Evolutionary conservation across 2,888 invertebrate genomes (phyloP).

Genomic region (Lucinisca nassula): DNA sequence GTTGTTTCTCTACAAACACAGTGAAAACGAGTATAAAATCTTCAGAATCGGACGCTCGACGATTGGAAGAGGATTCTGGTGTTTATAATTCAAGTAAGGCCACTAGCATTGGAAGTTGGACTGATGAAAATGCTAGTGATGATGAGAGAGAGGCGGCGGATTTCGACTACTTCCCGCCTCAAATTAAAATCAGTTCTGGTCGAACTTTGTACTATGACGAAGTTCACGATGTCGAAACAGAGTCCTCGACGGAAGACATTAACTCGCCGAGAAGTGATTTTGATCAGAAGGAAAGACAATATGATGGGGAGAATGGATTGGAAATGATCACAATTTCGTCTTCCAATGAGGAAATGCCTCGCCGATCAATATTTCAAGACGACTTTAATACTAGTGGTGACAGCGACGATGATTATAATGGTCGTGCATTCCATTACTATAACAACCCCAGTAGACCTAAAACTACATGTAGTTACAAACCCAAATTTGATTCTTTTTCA

Average conservation of each 20-base stretch:
- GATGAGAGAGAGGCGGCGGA: slow-evolving; percentile 69
- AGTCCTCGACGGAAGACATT: slow-evolving; percentile 72
- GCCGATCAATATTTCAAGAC: slow-evolving; percentile 45
- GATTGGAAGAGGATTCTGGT: slow-evolving; percentile 74
- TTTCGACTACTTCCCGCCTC: slow-evolving; percentile 76
- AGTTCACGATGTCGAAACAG: slow-evolving; percentile 77
- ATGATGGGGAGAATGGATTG: slow-evolving; percentile 44
- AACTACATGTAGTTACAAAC: slow-evolving; percentile 7
- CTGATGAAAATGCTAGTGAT: slow-evolving; percentile 72
- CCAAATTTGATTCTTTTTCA: slow-evolving; percentile 31
- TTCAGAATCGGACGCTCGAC: slow-evolving; percentile 53
- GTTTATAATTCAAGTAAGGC: slow-evolving; percentile 77
- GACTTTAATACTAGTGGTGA: slow-evolving; percentile 75
- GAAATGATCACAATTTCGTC: slow-evolving; percentile 71
- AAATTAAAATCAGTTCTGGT: slow-evolving; percentile 62
- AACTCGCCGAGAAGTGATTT: slow-evolving; percentile 80
- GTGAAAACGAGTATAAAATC: slow-evolving; percentile 47
- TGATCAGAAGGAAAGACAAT: slow-evolving; percentile 50
- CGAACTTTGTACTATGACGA: slow-evolving; percentile 76
- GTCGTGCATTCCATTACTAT: background rate
- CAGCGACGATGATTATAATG: slow-evolving; percentile 60
- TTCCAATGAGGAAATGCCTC: background rate
- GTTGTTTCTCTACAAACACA: slow-evolving; percentile 21
- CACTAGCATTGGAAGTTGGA: slow-evolving; percentile 72
- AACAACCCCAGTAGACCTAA: background rate